Evolutionary conservation across 2,113 vertebrate genomes (phyloP).

Genomic region (Neopipo cinnamomea): DNA sequence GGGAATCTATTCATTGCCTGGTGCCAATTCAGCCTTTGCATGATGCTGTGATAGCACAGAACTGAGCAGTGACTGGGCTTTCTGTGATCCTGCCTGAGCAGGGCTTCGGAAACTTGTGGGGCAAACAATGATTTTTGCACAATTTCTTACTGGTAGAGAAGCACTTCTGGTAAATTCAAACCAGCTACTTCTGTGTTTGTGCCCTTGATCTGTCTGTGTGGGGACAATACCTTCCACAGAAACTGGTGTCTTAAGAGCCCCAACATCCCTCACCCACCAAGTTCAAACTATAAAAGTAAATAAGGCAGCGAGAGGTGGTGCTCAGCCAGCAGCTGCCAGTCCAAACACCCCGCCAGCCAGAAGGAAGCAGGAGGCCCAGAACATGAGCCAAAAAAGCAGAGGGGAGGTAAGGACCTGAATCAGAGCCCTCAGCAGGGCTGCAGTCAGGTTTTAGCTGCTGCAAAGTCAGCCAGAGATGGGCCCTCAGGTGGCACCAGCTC

Average conservation of each 20-base stretch:
- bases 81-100: neutral
- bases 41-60: neutral
- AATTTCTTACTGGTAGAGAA: neutral
- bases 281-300: neutral
- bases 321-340: neutral
- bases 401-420: neutral
- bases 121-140: neutral
- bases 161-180: neutral
- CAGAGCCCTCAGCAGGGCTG: neutral
- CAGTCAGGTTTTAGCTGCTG: neutral
- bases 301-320: accelerated
- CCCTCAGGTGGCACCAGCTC: neutral
- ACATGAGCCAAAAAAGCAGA: neutral
- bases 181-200: accelerated
- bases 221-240: neutral
- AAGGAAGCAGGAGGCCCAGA: neutral
- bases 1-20: neutral
- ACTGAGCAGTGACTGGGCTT: neutral
- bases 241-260: neutral
- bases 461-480: neutral
- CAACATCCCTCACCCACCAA: neutral
- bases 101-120: neutral
- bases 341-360: neutral
- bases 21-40: neutral
- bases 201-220: neutral